phyloP scores from a whole-genome alignment of 2,797 vertebrate species.

The Dicrostonyx torquatus region DNA sequence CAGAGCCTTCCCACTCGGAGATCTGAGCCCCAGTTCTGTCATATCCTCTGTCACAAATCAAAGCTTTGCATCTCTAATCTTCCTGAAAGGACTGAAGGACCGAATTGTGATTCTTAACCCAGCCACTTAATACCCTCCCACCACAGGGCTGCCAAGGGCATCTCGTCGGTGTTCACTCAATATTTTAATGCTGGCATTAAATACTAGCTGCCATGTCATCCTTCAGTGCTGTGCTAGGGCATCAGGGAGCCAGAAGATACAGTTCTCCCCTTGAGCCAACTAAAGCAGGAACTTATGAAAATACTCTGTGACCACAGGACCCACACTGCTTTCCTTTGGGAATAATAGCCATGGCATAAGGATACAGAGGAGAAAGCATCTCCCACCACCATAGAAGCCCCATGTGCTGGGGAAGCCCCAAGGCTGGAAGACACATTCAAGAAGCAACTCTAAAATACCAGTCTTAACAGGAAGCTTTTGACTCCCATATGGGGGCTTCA shows the following conservation, averaged over 20 bases:
- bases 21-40: background rate
- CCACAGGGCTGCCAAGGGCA: too few species aligned
- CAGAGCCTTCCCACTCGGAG: background rate
- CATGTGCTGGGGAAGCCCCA: rapidly evolving
- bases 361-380: background rate
- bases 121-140: background rate
- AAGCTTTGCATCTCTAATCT: background rate
- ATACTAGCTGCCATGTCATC: too few species aligned
- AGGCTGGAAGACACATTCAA: background rate
- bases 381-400: background rate
- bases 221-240: background rate
- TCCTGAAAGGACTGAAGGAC: background rate
- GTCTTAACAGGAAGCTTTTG: background rate
- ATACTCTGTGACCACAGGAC: rapidly evolving
- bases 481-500: background rate
- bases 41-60: background rate
- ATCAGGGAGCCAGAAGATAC: background rate
- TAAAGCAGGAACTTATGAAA: background rate
- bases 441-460: background rate
- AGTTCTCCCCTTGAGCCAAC: background rate
- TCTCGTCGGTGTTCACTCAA: rapidly evolving
- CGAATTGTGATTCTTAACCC: background rate
- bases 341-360: background rate
- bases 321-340: background rate
- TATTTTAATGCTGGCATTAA: too few species aligned